phyloP scores from a whole-genome alignment of 37 sponge, comb jelly and placozoan species.

The Chondrilla cf. caribensis region DNA sequence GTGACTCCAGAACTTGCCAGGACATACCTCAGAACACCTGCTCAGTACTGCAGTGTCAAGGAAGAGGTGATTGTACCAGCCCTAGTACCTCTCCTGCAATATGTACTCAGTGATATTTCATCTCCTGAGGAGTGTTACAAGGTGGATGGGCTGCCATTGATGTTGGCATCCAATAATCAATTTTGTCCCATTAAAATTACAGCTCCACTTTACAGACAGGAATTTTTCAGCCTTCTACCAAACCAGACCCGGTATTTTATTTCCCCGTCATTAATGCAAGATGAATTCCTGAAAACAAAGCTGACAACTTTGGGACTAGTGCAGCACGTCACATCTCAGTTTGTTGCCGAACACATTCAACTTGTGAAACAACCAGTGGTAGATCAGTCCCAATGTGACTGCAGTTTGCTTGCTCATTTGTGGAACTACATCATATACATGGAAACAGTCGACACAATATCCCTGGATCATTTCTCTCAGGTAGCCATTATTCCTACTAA shows the following conservation, averaged over 20 bases:
- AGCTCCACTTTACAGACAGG: neutral
- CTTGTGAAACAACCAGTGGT: neutral
- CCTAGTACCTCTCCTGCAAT: constrained; percentile 10
- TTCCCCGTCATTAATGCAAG: neutral
- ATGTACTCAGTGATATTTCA: neutral
- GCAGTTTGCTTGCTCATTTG: neutral
- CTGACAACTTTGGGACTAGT: constrained; percentile 2
- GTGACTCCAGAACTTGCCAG: constrained; percentile 13
- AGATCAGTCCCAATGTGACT: neutral
- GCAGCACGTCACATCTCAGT: neutral
- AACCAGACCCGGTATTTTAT: neutral
- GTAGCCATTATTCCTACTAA: constrained; percentile 9
- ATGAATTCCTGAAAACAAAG: neutral
- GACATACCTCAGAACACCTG: neutral
- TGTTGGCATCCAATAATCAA: constrained; percentile 22
- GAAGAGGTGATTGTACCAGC: constrained; percentile 18
- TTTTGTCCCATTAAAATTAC: neutral
- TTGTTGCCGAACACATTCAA: constrained; percentile 33
- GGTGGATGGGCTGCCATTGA: constrained; percentile 27
- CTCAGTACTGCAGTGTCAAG: neutral
- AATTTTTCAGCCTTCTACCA: neutral
- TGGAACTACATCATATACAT: constrained; percentile 14
- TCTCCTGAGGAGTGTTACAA: neutral
- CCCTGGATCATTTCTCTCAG: neutral
- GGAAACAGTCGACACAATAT: too few species aligned